Evolutionary conservation across 2,888 invertebrate species (phyloP), one percentile per base, ranked within the genome.

Genomic region (Suillia variegata): DNA sequence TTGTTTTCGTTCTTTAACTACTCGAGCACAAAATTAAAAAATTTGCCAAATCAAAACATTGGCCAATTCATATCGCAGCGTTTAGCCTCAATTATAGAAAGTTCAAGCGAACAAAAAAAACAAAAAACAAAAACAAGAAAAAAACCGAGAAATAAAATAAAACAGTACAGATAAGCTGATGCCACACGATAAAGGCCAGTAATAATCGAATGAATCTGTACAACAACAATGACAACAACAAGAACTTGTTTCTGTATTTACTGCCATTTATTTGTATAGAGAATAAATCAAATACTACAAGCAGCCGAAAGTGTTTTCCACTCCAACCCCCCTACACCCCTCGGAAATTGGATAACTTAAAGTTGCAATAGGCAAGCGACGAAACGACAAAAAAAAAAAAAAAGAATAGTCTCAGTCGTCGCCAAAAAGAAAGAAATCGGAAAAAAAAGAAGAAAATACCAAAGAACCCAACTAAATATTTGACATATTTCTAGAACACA

Each of bases 401-500:
- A n/a, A 31, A 18, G 10, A 15, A 45, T 12, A 5, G 42, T 38
- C n/a, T n/a, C n/a, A n/a, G n/a, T n/a, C n/a, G n/a, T n/a, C n/a
- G 20, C 17, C 34, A 52, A 33, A 26, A 2, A 15, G 3, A 26
- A 20, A 31, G 5, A 12, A 31, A 31, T 12, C 5, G 12, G 31
- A 31, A 12, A 31, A n/a, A 31, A 12, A 31, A 31, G 31, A 31
- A 31, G 31, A 5, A 31, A n/a, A n/a, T n/a, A n/a, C n/a, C n/a
- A n/a, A 26, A 5, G 26, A 26, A 10, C 26, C 57, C 59, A 60
- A 61, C 63, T 67, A 70, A 67, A 74, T 71, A 73, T 77, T 79
- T 80, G 79, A 79, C 80, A 80, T 80, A 80, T 79, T 80, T 80
- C 76, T 77, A 79, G 76, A 61, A 71, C 67, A 76, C 70, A 81